A percentile compares a stretch with the other conserved stretches of the same genome.
phyloP scores from a whole-genome alignment of 1,140 invertebrate genomes.

The Achroia grisella region DNA sequence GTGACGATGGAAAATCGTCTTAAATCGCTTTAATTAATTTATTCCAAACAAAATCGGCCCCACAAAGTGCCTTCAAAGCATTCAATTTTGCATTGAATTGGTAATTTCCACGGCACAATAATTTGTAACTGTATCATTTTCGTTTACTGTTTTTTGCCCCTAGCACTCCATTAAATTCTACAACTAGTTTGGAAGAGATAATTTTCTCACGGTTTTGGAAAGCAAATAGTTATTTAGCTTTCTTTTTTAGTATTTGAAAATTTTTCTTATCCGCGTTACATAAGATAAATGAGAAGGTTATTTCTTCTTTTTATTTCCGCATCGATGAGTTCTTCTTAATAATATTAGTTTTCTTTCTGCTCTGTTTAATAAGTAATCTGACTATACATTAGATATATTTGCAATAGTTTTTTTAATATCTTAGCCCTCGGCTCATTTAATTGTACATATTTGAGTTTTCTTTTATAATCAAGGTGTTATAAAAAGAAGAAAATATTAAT shows the following conservation, averaged over 20 bases:
- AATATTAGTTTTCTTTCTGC: slow-evolving; percentile 1
- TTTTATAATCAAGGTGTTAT: no score
- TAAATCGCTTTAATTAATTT: slow-evolving; percentile 67
- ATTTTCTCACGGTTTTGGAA: slow-evolving; percentile 61
- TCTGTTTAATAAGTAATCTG: not conserved
- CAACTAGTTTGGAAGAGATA: slow-evolving; percentile 32
- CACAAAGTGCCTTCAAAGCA: slow-evolving; percentile 51
- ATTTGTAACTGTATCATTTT: slow-evolving; percentile 62
- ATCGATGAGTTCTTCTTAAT: slow-evolving; percentile 19
- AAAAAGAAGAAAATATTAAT: no score
- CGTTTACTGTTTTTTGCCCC: slow-evolving; percentile 55
- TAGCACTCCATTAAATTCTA: slow-evolving; percentile 14
- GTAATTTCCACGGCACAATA: slow-evolving; percentile 70
- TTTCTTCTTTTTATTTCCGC: slow-evolving; percentile 28
- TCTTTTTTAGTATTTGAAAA: slow-evolving; percentile 41
- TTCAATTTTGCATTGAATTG: slow-evolving; percentile 68
- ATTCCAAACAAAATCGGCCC: slow-evolving; percentile 60
- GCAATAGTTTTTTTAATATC: no score
- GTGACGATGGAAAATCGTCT: slow-evolving; percentile 53
- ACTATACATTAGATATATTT: no score
- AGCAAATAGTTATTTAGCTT: slow-evolving; percentile 49
- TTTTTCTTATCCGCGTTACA: slow-evolving; percentile 13
- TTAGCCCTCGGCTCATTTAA: no score
- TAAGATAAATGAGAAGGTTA: slow-evolving; percentile 13
- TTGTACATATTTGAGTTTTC: no score